phyloP scores from a whole-genome alignment of 2,797 vertebrate genomes.

The Sebastolobus alascanus region DNA sequence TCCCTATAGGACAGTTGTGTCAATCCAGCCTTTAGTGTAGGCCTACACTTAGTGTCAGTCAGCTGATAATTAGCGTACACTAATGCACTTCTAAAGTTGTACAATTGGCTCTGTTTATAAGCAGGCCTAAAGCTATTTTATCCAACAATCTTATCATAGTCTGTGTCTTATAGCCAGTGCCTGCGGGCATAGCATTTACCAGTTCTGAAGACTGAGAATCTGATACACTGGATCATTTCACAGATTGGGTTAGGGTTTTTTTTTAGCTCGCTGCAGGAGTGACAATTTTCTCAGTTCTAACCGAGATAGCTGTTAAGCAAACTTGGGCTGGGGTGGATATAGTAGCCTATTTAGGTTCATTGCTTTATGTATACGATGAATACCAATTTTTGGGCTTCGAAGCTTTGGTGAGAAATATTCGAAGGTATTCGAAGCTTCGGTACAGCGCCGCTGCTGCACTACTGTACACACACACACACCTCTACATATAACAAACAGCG shows the following conservation, averaged over 20 bases:
- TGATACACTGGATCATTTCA: conserved; percentile 1
- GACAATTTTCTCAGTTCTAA: not conserved
- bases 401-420: too few relatives aligned
- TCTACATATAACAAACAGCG: too few relatives aligned
- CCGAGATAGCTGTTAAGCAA: not conserved
- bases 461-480: too few relatives aligned
- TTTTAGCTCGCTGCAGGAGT: not conserved
- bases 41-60: too few relatives aligned
- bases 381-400: too few relatives aligned
- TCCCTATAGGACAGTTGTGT: too few relatives aligned
- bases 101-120: not conserved
- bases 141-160: not conserved
- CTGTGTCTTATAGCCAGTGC: not conserved
- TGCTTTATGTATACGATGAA: not conserved
- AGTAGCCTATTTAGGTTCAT: not conserved
- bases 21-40: too few relatives aligned
- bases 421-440: too few relatives aligned
- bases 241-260: not conserved
- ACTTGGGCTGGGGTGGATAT: not conserved
- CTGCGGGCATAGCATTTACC: not conserved
- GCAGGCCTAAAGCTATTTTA: not conserved
- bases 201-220: not conserved
- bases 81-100: too few relatives aligned
- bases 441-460: too few relatives aligned
- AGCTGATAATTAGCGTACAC: too few relatives aligned